Evolutionary conservation across 2,797 vertebrate genomes (phyloP).

Genomic region (Ctenochaetus hawaiiensis): DNA sequence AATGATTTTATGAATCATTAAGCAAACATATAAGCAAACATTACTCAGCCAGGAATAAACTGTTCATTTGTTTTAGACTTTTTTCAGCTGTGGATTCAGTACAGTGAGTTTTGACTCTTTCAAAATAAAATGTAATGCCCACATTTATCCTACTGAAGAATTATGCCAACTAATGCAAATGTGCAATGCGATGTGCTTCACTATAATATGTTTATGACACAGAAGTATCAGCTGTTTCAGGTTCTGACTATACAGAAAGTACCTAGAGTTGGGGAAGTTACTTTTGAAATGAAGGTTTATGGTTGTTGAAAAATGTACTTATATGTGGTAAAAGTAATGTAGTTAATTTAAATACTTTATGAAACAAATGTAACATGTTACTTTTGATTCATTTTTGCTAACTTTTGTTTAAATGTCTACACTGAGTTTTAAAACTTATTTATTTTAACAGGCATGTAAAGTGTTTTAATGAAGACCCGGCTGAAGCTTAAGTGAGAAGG

Average conservation of each 20-base stretch:
- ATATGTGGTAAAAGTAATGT: too few relatives aligned
- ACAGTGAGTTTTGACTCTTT: neutral
- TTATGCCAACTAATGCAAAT: neutral
- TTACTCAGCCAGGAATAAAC: neutral
- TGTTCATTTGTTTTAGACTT: neutral
- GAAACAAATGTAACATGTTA: too few relatives aligned
- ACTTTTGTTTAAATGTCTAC: too few relatives aligned
- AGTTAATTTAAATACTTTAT: too few relatives aligned
- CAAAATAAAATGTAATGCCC: neutral
- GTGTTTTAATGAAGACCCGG: too few relatives aligned
- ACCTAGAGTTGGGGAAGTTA: too few relatives aligned
- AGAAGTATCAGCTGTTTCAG: neutral
- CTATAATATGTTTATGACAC: neutral
- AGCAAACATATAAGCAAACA: neutral
- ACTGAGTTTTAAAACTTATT: too few relatives aligned
- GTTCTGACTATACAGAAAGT: neutral
- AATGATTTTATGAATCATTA: neutral
- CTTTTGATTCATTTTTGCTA: too few relatives aligned
- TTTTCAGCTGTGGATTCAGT: constrained; percentile 1
- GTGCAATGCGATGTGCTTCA: neutral
- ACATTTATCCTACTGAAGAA: neutral
- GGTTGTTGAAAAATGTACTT: too few relatives aligned
- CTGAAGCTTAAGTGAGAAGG: too few relatives aligned
- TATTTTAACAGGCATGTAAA: too few relatives aligned
- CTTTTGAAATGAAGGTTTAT: too few relatives aligned